phyloP scores from a whole-genome alignment of 2,797 vertebrate genomes.

The Cryptoprocta ferox region DNA sequence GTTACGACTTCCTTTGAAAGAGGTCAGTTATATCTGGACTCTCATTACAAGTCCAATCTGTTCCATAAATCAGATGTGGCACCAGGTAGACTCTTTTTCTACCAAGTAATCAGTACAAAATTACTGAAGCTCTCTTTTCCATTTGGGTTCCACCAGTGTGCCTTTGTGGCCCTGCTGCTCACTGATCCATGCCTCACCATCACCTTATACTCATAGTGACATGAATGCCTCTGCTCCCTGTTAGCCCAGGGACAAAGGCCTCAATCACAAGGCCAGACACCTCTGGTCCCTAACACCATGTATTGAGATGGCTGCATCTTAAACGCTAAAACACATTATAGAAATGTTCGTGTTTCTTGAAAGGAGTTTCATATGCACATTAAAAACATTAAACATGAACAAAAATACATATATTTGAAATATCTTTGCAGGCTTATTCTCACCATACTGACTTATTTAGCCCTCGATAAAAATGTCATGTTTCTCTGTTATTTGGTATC shows the following conservation, averaged over 20 bases:
- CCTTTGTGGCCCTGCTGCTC: background rate
- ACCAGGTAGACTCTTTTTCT: conserved; percentile 33
- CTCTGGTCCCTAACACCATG: background rate
- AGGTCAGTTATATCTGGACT: conserved; percentile 66
- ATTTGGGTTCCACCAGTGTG: background rate
- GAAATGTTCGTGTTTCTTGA: background rate
- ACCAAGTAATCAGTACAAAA: conserved; percentile 61
- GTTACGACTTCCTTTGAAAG: conserved; percentile 43
- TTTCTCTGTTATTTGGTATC: background rate
- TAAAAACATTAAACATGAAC: background rate
- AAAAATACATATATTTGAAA: background rate
- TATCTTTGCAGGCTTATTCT: background rate
- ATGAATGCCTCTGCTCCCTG: background rate
- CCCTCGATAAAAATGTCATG: background rate
- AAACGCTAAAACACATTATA: background rate
- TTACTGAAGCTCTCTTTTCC: conserved; percentile 50
- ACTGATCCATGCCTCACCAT: background rate
- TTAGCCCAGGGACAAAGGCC: background rate
- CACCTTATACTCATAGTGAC: background rate
- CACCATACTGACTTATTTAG: background rate
- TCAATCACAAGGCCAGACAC: background rate
- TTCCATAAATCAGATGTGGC: conserved; percentile 77
- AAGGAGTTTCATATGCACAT: background rate
- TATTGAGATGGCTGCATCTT: background rate
- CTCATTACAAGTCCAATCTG: conserved; percentile 71